Evolutionary conservation across 2,888 invertebrate genomes (phyloP).

Genomic region (Platynereis dumerilii): DNA sequence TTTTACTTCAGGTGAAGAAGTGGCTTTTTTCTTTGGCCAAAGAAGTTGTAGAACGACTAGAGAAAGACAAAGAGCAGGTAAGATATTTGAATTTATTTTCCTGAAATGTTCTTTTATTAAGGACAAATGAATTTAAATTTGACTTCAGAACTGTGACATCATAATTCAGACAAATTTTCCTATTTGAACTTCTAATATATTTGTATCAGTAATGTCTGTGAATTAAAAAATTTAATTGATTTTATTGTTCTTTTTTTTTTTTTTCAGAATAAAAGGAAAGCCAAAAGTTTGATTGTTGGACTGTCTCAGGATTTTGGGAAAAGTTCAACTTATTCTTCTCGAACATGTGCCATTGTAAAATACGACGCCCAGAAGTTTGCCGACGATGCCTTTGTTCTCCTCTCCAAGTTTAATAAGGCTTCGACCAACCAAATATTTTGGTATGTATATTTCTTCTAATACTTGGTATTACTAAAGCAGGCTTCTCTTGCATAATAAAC

Average conservation of each 20-base stretch:
- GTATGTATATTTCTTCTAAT: too few relatives aligned
- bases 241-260: too few relatives aligned
- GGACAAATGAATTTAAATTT: too few relatives aligned
- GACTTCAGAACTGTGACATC: too few relatives aligned
- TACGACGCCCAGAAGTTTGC: constrained; percentile 75
- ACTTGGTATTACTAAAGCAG: too few relatives aligned
- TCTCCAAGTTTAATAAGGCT: constrained; percentile 67
- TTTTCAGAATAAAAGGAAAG: constrained; percentile 79
- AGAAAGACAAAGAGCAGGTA: constrained; percentile 34
- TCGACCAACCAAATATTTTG: constrained; percentile 19
- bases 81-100: too few relatives aligned
- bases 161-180: too few relatives aligned
- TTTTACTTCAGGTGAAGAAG: constrained; percentile 29
- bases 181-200: too few relatives aligned
- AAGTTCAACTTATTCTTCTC: constrained; percentile 68
- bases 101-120: too few relatives aligned
- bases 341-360: constrained; percentile 70
- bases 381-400: constrained; percentile 71
- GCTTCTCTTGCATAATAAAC: too few relatives aligned
- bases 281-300: constrained; percentile 79
- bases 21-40: constrained; percentile 34
- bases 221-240: too few relatives aligned
- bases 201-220: too few relatives aligned
- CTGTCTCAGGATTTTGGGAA: constrained; percentile 69
- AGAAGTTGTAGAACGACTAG: constrained; percentile 37